Base-by-base conservation (phyloP, 2,113 vertebrate species). In the Menidia beryllina region DNA sequence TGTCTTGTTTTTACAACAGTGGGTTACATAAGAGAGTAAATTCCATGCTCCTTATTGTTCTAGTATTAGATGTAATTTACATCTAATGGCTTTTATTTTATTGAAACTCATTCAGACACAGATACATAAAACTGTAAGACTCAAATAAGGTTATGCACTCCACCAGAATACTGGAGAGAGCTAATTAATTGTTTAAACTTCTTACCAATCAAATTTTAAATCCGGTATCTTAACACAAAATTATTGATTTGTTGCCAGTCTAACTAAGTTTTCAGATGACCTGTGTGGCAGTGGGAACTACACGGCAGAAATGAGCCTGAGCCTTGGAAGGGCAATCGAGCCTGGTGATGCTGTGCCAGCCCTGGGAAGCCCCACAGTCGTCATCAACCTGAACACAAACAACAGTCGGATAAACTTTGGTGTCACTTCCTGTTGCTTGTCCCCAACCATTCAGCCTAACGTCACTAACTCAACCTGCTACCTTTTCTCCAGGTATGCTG, bases 231-330 rank as follows among this genome's bases (percentile, higher is more conserved):
- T 43, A 12, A 43, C 13, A 10, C 2, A 25, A 62, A 55, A 8
- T 50, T 47, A 15, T 25, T 0, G 23, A 54, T 79, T 12, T 59
- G 7, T 71, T 77, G 48, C 3, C 79, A 94, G 94, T 43, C 56
- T 89, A 2, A 91, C 91, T 11, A 38, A 82, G 0, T 80, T 94
- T 67, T 92, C 90, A 5, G 94, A 93, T 20, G 89, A 93, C 17
- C 30, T 80, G 52, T 94, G 94, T 7, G 80, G 89, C 60, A 92
- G 84, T 4, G 91, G 93, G 2, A 94, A 93, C 89, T 91, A 94
- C 88, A 91, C 83, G 0, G 92, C 89, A 53, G 91, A 79, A 79
- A 92, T 95, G 92, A 94, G 77, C 50, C 72, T 94, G 55, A 57
- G 73, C 84, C 79, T 7, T 51, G 76, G 58, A 54, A 71, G 43